phyloP scores from a whole-genome alignment of 2,113 vertebrate genomes.

The Eudorcas thomsonii region DNA sequence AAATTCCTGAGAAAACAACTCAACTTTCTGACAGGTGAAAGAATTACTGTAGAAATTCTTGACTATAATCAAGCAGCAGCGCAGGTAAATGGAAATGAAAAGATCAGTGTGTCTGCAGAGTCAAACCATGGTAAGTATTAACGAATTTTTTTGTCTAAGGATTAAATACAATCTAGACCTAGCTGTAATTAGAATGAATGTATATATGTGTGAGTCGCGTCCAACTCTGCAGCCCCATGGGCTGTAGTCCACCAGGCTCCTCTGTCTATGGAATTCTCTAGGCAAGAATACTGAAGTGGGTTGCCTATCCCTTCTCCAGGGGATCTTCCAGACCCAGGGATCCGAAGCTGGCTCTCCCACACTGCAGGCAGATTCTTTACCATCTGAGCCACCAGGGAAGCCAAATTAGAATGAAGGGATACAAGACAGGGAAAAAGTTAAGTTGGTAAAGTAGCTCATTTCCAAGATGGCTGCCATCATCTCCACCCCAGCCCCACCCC shows the following conservation, averaged over 20 bases:
- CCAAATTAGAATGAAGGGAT: background rate
- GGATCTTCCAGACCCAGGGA: background rate
- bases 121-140: background rate
- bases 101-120: background rate
- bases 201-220: fast-evolving
- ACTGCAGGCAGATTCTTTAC: background rate
- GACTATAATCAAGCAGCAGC: background rate
- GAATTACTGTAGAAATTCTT: background rate
- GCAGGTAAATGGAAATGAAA: background rate
- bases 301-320: background rate
- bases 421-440: background rate
- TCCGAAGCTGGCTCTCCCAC: background rate
- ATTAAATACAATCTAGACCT: background rate
- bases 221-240: background rate
- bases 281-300: background rate
- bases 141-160: background rate
- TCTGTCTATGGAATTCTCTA: background rate
- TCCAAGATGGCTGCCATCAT: background rate
- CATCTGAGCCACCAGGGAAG: background rate
- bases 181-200: background rate
- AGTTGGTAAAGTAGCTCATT: background rate
- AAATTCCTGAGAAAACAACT: background rate
- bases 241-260: background rate
- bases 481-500: too few relatives aligned
- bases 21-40: background rate